These are phyloP conservation scores for Caenorhabditis panamensis DNA, from an alignment of 2,888 invertebrate genomes.

Conservation along the genomic window DNA sequence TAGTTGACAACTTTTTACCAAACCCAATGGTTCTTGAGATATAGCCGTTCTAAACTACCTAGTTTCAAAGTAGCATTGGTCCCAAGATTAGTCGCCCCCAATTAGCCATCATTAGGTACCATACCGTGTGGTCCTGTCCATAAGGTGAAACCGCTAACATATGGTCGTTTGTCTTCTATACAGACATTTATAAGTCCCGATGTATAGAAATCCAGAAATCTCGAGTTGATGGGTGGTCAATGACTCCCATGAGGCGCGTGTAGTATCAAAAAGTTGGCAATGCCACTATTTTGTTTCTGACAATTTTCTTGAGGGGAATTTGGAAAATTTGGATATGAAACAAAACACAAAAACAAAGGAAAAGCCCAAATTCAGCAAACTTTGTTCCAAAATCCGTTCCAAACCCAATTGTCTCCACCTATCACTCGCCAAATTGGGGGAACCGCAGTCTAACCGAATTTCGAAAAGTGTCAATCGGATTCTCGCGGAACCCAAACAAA, in stretches of 20 bases:
- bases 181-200: background rate
- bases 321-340: too few relatives aligned
- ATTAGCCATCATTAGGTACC: too few relatives aligned
- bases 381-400: background rate
- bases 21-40: too few relatives aligned
- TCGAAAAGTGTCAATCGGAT: background rate
- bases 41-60: too few relatives aligned
- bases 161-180: background rate
- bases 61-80: too few relatives aligned
- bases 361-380: too few relatives aligned
- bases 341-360: too few relatives aligned
- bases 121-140: too few relatives aligned
- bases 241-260: background rate
- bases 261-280: constrained; percentile 17
- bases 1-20: too few relatives aligned
- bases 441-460: background rate
- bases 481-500: background rate
- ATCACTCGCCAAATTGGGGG: background rate
- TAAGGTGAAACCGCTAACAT: too few relatives aligned
- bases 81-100: too few relatives aligned
- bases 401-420: background rate
- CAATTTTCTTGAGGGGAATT: background rate
- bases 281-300: background rate
- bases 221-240: background rate
- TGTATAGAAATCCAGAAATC: background rate